Conservation (phyloP, 2,888 invertebrate genomes). For the Lasius platythorax region DNA sequence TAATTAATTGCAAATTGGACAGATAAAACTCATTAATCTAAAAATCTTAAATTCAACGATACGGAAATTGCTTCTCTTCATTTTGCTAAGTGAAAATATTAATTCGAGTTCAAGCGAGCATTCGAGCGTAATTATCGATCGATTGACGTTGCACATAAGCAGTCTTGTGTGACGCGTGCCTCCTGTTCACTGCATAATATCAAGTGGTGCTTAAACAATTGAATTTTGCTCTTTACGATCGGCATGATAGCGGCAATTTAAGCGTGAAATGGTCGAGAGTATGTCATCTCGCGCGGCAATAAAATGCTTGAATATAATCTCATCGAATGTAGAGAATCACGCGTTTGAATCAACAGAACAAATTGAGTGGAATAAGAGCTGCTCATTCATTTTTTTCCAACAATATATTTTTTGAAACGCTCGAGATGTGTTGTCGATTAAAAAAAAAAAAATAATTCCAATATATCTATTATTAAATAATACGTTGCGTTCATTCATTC, state of each 20-base stretch:
- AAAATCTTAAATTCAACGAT: neutral
- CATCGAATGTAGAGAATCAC: constrained; percentile 15
- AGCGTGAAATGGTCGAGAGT: constrained; percentile 45
- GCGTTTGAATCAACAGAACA: neutral
- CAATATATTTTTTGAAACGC: neutral
- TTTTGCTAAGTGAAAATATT: constrained; percentile 8
- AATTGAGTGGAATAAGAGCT: neutral
- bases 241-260: constrained; percentile 20
- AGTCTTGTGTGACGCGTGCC: constrained; percentile 35
- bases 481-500: neutral
- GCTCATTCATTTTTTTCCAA: neutral
- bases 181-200: constrained; percentile 26
- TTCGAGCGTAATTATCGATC: constrained; percentile 33
- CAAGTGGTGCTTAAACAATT: constrained; percentile 60
- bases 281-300: constrained; percentile 16
- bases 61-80: neutral
- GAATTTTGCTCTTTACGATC: constrained; percentile 53
- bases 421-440: neutral
- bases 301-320: constrained; percentile 40
- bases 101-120: constrained; percentile 12
- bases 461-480: neutral
- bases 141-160: constrained; percentile 17
- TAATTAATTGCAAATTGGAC: neutral
- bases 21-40: neutral
- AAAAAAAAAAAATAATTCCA: constrained; percentile 4